A percentile compares a stretch with the other conserved stretches of the same genome.
Conservation (phyloP, 2,888 invertebrate species). For the Ophioninae sp. region DNA sequence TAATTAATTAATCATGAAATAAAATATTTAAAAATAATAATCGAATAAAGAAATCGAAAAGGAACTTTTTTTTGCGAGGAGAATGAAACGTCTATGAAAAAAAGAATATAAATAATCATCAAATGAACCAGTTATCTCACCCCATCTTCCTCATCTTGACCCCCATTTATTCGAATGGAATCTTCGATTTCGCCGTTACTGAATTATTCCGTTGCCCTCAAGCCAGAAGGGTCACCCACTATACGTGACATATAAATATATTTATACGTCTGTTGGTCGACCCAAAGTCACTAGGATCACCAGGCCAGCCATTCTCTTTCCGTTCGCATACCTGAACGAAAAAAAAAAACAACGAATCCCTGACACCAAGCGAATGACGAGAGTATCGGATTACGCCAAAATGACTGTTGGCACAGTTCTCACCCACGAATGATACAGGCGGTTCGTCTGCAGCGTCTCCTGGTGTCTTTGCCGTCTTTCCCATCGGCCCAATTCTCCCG, state of each 20-base stretch:
- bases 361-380: background rate
- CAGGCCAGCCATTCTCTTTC: background rate
- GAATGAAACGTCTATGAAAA: too few relatives aligned
- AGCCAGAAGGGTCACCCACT: background rate
- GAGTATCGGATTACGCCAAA: conserved; percentile 13
- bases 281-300: background rate
- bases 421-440: conserved; percentile 23
- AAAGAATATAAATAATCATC: too few relatives aligned
- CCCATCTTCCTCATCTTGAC: background rate
- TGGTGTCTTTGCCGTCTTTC: conserved; percentile 22
- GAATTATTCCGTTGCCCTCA: background rate
- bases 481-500: conserved; percentile 50
- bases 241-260: background rate
- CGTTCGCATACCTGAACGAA: background rate
- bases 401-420: conserved; percentile 31
- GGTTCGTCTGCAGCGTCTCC: background rate
- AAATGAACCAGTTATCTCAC: background rate
- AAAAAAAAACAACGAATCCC: conserved; percentile 14
- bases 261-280: background rate
- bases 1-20: background rate
- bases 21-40: background rate
- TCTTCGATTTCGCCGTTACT: background rate
- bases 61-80: background rate
- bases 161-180: background rate
- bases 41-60: background rate